Evolutionary conservation across 2,888 invertebrate species (phyloP), one percentile per base, ranked within the genome.

Genomic region (Orthosia gothica): DNA sequence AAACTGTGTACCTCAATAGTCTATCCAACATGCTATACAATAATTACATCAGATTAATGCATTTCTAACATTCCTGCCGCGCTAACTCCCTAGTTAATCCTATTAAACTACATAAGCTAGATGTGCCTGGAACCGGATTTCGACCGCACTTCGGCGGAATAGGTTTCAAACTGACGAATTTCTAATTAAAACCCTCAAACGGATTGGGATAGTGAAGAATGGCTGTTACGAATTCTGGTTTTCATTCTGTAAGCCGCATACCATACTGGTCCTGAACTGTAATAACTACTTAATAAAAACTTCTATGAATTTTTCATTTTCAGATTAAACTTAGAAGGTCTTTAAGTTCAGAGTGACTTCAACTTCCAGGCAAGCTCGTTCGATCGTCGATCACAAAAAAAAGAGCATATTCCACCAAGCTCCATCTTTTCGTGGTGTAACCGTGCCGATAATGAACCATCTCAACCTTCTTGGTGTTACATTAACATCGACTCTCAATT

Each of bases 1-100:
- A 32, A 32, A 32, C 32, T 32, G 32, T 61, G 7, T 45, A 61
- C 55, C 23, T 20, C 52, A 40, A 40, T 12, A 3, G 15, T n/a
- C 40, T 12, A 81, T 40, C 18, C 15, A 32, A 70, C 54, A 15
- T 59, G 13, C 9, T 26, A 59, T n/a, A 45, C 58, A 83, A 67
- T 72, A 79, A 66, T 82, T 62, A 69, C 18, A 20, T 18, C 62
- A 73, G 50, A 70, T 83, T 61, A 45, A 73, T 68, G 61, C 67
- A 68, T 74, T 83, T 54, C 57, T 66, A 47, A 69, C 70, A 64
- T 73, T 74, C 74, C 59, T 20, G 84, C 23, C 57, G 52, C 32
- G 57, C 52, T 79, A 83, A 81, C 65, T 45, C 67, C 66, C 58
- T 47, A 7, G 49, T 66, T 65, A 73, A 79, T 70, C 70, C 83